Conservation (phyloP, 2,797 vertebrate species). For the Melanotaenia pygmaea region DNA sequence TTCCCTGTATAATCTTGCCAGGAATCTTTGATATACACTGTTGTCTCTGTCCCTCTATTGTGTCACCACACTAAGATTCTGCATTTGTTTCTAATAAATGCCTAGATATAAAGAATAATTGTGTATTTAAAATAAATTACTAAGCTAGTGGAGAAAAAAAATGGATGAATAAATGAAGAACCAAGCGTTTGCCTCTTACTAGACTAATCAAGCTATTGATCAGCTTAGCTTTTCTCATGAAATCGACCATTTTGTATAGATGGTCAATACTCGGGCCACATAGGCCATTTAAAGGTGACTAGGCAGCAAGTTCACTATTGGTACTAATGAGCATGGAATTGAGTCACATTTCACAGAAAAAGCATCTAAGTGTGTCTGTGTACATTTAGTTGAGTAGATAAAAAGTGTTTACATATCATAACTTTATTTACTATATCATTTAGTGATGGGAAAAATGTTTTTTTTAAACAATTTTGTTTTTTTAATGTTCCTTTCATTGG, state of each 20-base stretch:
- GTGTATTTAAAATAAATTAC: constrained; percentile 22
- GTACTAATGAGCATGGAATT: constrained; percentile 63
- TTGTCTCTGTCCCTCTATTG: not conserved
- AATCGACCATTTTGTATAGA: constrained; percentile 70
- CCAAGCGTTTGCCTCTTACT: constrained; percentile 34
- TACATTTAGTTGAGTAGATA: constrained; percentile 13
- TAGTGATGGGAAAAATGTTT: not conserved
- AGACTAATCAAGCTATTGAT: constrained; percentile 66
- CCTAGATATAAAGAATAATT: not conserved
- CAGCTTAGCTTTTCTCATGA: constrained; percentile 58
- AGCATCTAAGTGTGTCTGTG: constrained; percentile 16
- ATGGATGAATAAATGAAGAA: constrained; percentile 26
- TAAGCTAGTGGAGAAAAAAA: constrained; percentile 16
- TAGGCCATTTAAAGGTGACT: constrained; percentile 68
- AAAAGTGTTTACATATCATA: constrained; percentile 17
- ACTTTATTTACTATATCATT: constrained; percentile 14
- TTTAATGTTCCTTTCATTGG: constrained; percentile 7
- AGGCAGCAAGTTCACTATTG: constrained; percentile 50
- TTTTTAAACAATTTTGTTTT: too few relatives aligned
- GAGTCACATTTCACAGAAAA: constrained; percentile 51
- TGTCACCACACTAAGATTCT: not conserved
- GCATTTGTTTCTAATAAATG: not conserved
- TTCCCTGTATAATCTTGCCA: not conserved
- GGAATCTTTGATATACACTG: not conserved
- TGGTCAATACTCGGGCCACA: constrained; percentile 73